phyloP scores from a whole-genome alignment of 2,797 vertebrate species.

The Tenualosa thibaudeaui region DNA sequence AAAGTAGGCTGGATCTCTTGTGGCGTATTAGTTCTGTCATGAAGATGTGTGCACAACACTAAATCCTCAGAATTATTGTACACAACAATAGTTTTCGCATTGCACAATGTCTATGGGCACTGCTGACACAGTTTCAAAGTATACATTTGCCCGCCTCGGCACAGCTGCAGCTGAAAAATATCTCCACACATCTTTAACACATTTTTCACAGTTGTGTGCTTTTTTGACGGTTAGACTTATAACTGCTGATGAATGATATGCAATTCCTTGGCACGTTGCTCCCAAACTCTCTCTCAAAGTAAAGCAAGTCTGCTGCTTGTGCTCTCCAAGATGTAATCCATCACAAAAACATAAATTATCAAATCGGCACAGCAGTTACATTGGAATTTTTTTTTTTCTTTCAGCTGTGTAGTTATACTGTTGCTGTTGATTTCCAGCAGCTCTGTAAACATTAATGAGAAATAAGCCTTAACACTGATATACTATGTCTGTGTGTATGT shows the following conservation, averaged over 20 bases:
- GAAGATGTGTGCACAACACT: not conserved
- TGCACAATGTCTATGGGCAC: not conserved
- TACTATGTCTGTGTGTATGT: not conserved
- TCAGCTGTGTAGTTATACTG: not conserved
- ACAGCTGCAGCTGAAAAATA: not conserved
- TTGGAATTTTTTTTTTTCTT: slow-evolving; percentile 18
- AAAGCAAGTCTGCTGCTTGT: not conserved
- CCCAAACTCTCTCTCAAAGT: slow-evolving; percentile 15
- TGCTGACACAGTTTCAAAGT: not conserved
- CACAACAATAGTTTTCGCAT: not conserved
- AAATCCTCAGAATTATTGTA: not conserved
- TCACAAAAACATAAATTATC: slow-evolving; percentile 28
- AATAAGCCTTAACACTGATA: not conserved
- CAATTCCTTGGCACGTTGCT: slow-evolving; percentile 7
- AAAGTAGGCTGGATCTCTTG: not conserved
- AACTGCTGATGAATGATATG: slow-evolving; percentile 11
- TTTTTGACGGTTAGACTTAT: slow-evolving; percentile 7
- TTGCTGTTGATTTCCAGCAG: slow-evolving; percentile 8
- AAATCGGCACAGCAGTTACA: not conserved
- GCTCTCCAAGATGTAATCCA: slow-evolving; percentile 31
- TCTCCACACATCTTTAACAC: not conserved
- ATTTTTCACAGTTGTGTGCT: not conserved
- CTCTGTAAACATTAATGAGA: slow-evolving; percentile 24
- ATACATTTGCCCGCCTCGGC: not conserved
- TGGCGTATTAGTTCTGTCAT: not conserved